These are phyloP conservation scores for Aphrocallistes beatrix DNA, from an alignment of 37 sponge, comb jelly and placozoan species.

Conservation along the genomic window DNA sequence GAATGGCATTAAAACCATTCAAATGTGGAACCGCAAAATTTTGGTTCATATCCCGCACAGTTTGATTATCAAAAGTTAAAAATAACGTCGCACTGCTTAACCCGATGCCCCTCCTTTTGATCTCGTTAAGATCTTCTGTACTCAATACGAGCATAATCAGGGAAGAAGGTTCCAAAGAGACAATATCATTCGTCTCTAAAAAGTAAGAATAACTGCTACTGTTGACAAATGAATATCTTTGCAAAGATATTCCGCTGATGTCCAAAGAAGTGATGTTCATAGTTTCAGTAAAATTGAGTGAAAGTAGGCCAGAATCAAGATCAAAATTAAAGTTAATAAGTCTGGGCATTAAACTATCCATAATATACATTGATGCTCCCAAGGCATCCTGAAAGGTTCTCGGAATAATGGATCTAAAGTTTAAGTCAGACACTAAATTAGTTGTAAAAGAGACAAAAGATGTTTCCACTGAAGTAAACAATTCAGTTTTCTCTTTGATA, in stretches of 20 bases:
- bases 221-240: constrained; percentile 26
- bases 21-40: constrained; percentile 24
- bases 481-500: constrained; percentile 49
- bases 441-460: constrained; percentile 45
- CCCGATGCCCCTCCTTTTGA: constrained; percentile 61
- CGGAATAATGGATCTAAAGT: constrained; percentile 34
- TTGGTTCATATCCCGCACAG: constrained; percentile 64
- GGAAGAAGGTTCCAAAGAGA: constrained; percentile 33
- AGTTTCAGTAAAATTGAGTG: constrained; percentile 52
- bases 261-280: constrained; percentile 47
- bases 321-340: constrained; percentile 49
- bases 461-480: constrained; percentile 32
- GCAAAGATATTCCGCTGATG: constrained; percentile 37
- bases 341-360: constrained; percentile 40
- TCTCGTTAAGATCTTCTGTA: constrained; percentile 48
- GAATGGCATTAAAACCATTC: constrained; percentile 38
- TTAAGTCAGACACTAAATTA: constrained; percentile 55
- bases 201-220: constrained; percentile 32
- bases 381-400: constrained; percentile 29
- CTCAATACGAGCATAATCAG: constrained; percentile 32
- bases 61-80: constrained; percentile 28
- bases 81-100: constrained; percentile 19
- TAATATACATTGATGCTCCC: constrained; percentile 24
- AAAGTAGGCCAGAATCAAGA: constrained; percentile 45
- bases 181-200: constrained; percentile 33